Evolutionary conservation across 2,888 invertebrate species (phyloP), one percentile per base, ranked within the genome.

Genomic region (Thera britannica): DNA sequence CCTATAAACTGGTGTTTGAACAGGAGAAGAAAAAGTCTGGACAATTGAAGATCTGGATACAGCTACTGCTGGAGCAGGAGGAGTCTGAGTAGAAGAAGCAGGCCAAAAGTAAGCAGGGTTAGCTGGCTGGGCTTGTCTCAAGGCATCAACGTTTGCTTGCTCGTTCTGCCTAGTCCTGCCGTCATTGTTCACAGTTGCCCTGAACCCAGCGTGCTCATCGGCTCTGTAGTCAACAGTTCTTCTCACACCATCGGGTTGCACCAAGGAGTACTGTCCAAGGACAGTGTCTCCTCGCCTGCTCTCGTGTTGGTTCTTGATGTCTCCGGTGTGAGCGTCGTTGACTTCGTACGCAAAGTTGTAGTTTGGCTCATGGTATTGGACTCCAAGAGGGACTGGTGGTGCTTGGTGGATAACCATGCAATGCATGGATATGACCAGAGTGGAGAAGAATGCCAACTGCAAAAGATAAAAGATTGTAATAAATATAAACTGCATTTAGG

Each of bases 301-400:
- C 77, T 95, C 95, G 0, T 90, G 90, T 72, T 95, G 95, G 73
- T 86, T 93, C 74, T 95, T 95, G 54, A 91, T 83, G 74, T 95
- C 95, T 12, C 95, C 95, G 0, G 95, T 94, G 38, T 90, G 83
- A 2, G 83, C 83, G 70, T 95, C 94, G 72, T 94, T 94, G 35
- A 95, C 94, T 59, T 94, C 92, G 72, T 95, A 95, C 2, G 93
- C 91, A 74, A 93, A 95, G 75, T 91, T 90, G 82, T 95, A 95
- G 80, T 90, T 90, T 0, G 92, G 92, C 12, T 79, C 75, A 34
- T 82, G 69, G 69, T 83, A 82, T 59, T 84, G 82, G 4, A 79
- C 66, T 7, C 79, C 78, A 0, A 77, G 56, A 5, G 77, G 59
- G 2, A 79, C 48, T n/a, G 86, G 79, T 8, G 79, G 81, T 3